A percentile compares a stretch with the other conserved stretches of the same genome.
Evolutionary conservation across 1,140 invertebrate genomes (phyloP).

Genomic region (Drosophila rufa): DNA sequence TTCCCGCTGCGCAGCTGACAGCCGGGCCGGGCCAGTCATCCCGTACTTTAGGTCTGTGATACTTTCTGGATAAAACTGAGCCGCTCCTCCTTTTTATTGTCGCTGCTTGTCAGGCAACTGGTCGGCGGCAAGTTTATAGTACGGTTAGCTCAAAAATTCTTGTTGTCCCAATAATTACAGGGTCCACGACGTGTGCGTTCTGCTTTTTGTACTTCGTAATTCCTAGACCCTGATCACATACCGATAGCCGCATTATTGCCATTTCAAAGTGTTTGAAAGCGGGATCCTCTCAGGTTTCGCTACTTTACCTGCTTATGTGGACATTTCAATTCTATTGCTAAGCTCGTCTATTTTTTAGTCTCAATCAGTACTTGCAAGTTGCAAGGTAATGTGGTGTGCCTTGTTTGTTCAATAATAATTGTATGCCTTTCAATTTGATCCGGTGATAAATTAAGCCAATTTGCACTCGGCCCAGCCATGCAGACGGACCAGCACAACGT

Average conservation of each 20-base stretch:
- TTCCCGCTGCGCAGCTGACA: conserved; percentile 29
- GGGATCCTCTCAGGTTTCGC: no score
- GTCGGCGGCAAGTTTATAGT: conserved; percentile 28
- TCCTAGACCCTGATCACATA: conserved; percentile 7
- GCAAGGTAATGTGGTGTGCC: neutral
- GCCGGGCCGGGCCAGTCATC: conserved; percentile 7
- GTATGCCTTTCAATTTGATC: conserved; percentile 17
- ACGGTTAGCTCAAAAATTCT: conserved; percentile 24
- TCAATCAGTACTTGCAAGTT: neutral
- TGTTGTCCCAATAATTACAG: conserved; percentile 26
- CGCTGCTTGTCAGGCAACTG: conserved; percentile 9
- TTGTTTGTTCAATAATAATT: conserved; percentile 37
- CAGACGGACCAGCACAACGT: conserved; percentile 14
- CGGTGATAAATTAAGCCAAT: conserved; percentile 30
- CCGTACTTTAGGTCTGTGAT: conserved; percentile 2
- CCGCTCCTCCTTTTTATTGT: conserved; percentile 23
- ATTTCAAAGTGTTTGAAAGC: neutral
- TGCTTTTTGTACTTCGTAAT: neutral
- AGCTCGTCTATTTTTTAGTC: neutral
- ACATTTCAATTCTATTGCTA: neutral
- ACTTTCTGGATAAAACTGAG: conserved; percentile 16
- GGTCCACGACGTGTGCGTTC: conserved; percentile 15
- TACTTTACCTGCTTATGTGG: neutral
- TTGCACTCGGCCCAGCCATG: neutral
- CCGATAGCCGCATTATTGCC: conserved; percentile 1